A percentile compares a stretch with the other conserved stretches of the same genome.
Conservation (phyloP, 1,140 invertebrate genomes). For the Danaus melanippus region DNA sequence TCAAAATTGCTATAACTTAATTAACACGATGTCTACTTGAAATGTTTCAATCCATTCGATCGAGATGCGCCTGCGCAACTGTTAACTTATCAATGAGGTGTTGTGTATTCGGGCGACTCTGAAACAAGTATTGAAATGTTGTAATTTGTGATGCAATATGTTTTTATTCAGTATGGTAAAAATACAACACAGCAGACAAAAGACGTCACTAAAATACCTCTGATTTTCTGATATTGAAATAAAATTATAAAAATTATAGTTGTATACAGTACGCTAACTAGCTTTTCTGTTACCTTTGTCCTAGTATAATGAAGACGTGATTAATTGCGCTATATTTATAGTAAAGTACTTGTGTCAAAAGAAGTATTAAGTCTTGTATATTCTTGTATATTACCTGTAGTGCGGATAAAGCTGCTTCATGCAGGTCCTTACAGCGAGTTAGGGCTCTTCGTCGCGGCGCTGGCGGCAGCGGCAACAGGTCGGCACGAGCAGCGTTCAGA, state of each 20-base stretch:
- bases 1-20: slow-evolving; percentile 1
- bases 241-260: slow-evolving; percentile 11
- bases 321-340: not conserved
- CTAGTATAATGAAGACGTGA: too few relatives aligned
- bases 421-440: slow-evolving; percentile 55
- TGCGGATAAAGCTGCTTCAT: slow-evolving; percentile 55
- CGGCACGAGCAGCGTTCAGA: slow-evolving; percentile 75
- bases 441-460: slow-evolving; percentile 72
- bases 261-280: not conserved
- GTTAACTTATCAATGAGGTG: slow-evolving; percentile 55
- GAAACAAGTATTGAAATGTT: slow-evolving; percentile 10
- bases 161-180: too few relatives aligned
- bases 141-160: too few relatives aligned
- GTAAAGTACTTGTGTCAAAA: not conserved
- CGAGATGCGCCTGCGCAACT: slow-evolving; percentile 57
- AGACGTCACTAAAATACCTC: too few relatives aligned
- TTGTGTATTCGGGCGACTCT: slow-evolving; percentile 59
- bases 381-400: slow-evolving; percentile 35
- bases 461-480: slow-evolving; percentile 64
- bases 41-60: slow-evolving; percentile 52
- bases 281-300: not conserved
- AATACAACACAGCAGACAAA: too few relatives aligned
- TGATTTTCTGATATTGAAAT: slow-evolving; percentile 8
- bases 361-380: not conserved
- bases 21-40: not conserved